Percentiles rank a stretch among this genome's conserved stretches.
These are phyloP conservation scores for Ophonus ardosiacus DNA, from an alignment of 2,888 invertebrate genomes.

Conservation along the genomic window DNA sequence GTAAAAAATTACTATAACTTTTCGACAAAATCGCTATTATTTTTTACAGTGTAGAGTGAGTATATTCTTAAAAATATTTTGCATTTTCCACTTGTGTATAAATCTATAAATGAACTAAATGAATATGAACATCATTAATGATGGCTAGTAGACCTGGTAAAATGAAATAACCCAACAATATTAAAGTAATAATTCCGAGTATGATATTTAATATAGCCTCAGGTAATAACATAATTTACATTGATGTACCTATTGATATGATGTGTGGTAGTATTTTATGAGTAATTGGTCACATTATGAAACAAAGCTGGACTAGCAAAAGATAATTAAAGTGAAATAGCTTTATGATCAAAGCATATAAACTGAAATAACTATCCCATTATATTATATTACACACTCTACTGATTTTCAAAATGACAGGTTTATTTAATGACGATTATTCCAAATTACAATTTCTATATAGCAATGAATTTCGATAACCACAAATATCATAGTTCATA, in stretches of 20 bases:
- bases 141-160: too few species aligned
- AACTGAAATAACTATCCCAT: neutral
- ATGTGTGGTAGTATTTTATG: neutral
- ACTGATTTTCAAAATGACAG: neutral
- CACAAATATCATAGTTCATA: neutral
- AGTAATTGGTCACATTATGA: neutral
- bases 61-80: too few species aligned
- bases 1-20: too few species aligned
- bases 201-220: neutral
- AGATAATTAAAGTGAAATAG: neutral
- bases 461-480: neutral
- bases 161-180: too few species aligned
- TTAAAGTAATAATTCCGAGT: too few species aligned
- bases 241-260: neutral
- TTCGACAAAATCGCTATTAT: too few species aligned
- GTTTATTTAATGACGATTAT: neutral
- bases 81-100: too few species aligned
- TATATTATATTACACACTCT: neutral
- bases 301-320: neutral
- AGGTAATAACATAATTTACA: neutral
- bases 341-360: neutral
- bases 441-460: neutral
- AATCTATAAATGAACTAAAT: too few species aligned
- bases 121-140: too few species aligned
- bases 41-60: too few species aligned